Conservation (phyloP, 1,140 invertebrate species). For the Eriosoma lanigerum region DNA sequence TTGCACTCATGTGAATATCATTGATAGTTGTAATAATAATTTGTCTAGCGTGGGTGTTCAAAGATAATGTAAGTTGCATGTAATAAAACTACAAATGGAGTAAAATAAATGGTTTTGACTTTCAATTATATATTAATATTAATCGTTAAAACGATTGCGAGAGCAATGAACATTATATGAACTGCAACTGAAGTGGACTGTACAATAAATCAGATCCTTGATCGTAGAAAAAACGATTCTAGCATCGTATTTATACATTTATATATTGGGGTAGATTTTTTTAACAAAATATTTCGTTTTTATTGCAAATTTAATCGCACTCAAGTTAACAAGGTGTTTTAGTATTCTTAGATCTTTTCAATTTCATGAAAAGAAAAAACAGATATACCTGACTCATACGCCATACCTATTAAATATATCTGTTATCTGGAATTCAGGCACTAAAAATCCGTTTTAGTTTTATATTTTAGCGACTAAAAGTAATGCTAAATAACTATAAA, state of each 20-base stretch:
- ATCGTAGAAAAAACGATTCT: slow-evolving; percentile 44
- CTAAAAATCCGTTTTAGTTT: too few relatives aligned
- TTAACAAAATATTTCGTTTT: slow-evolving; percentile 23
- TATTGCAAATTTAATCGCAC: slow-evolving; percentile 48
- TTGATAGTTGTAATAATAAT: background rate
- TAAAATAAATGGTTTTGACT: slow-evolving; percentile 35
- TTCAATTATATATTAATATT: slow-evolving; percentile 36
- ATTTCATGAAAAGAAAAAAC: background rate
- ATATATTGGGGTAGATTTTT: slow-evolving; percentile 12
- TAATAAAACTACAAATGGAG: slow-evolving; percentile 32
- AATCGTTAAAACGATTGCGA: slow-evolving; percentile 24
- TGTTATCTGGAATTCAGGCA: too few relatives aligned
- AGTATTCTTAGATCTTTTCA: background rate
- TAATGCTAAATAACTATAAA: too few relatives aligned
- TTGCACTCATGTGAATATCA: too few relatives aligned
- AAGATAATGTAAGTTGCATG: background rate
- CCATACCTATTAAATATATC: too few relatives aligned
- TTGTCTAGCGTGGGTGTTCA: background rate
- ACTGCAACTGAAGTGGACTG: slow-evolving; percentile 25
- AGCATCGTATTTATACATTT: too few relatives aligned
- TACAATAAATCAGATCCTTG: slow-evolving; percentile 39
- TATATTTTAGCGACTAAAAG: too few relatives aligned
- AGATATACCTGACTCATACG: too few relatives aligned
- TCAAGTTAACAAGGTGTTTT: slow-evolving; percentile 30
- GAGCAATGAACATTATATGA: slow-evolving; percentile 29